Percentiles rank a stretch among this genome's conserved stretches.
Conservation (phyloP, 1,140 invertebrate species). For the Nasonia longicornis region DNA sequence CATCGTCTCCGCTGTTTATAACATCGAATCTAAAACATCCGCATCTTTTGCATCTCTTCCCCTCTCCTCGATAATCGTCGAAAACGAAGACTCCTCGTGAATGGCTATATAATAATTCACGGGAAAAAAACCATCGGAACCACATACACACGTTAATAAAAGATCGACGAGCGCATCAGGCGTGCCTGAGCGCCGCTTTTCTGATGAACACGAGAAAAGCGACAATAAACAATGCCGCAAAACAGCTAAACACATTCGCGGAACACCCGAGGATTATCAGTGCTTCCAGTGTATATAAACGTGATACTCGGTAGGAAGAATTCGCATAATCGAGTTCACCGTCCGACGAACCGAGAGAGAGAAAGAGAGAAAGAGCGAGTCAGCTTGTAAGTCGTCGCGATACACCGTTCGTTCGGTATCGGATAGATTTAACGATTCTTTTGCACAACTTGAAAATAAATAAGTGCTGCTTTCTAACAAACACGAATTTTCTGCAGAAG, state of each 20-base stretch:
- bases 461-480: too few relatives aligned
- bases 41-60: background rate
- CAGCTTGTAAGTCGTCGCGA: background rate
- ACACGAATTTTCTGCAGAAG: background rate
- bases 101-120: background rate
- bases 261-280: too few relatives aligned
- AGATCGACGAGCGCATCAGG: background rate
- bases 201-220: background rate
- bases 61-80: background rate
- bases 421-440: too few relatives aligned
- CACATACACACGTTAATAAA: background rate
- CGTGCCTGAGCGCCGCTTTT: background rate
- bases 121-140: background rate
- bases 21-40: conserved; percentile 27
- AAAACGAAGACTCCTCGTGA: background rate
- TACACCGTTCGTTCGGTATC: too few relatives aligned
- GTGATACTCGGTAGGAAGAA: background rate
- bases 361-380: background rate
- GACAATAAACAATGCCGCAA: background rate
- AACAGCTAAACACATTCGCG: background rate
- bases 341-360: background rate
- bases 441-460: too few relatives aligned
- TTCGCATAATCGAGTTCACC: conserved; percentile 35
- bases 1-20: conserved; percentile 1
- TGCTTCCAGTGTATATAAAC: conserved; percentile 1